phyloP scores from a whole-genome alignment of 2,797 vertebrate genomes.

The Chelonia mydas region DNA sequence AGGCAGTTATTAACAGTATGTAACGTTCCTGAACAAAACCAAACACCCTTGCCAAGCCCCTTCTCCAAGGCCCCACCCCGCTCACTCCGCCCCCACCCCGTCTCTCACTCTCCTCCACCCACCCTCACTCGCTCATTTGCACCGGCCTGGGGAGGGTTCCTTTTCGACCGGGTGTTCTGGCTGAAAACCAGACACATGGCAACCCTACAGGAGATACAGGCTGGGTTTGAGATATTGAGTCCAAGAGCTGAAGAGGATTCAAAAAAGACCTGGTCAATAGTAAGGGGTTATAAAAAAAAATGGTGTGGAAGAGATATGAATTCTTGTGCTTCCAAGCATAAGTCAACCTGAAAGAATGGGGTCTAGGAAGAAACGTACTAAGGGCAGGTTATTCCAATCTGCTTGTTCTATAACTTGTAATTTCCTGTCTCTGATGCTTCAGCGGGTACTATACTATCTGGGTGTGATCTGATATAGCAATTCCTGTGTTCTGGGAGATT shows the following conservation, averaged over 20 bases:
- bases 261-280: background rate
- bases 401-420: background rate
- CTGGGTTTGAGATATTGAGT: background rate
- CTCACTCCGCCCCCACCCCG: too few relatives aligned
- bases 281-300: background rate
- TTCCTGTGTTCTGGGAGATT: background rate
- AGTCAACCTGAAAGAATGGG: background rate
- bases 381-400: background rate
- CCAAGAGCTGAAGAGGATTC: background rate
- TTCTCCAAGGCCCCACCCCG: too few relatives aligned
- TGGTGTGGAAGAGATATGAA: background rate
- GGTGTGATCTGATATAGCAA: rapidly evolving
- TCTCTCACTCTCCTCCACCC: too few relatives aligned
- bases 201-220: background rate
- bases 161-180: too few relatives aligned
- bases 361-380: background rate
- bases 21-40: too few relatives aligned
- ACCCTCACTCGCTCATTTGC: too few relatives aligned
- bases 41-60: too few relatives aligned
- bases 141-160: too few relatives aligned
- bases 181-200: too few relatives aligned
- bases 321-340: background rate
- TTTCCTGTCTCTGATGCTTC: background rate
- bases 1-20: background rate
- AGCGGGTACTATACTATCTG: background rate